phyloP scores from a whole-genome alignment of 2,797 vertebrate genomes.

The Sebastes oblongus region DNA sequence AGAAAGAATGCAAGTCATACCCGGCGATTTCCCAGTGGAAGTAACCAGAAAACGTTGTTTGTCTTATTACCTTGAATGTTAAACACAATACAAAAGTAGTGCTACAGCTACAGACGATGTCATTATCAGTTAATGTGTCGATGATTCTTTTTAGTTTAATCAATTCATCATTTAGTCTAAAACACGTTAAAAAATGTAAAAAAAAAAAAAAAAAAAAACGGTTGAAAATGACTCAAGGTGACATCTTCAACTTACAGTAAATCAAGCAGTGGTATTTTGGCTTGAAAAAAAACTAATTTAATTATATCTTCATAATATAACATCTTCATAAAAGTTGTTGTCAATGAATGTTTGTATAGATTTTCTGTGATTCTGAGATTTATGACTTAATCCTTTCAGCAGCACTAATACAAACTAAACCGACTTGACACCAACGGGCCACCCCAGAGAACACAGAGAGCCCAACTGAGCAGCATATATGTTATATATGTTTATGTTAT shows the following conservation, averaged over 20 bases:
- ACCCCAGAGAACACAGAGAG: neutral
- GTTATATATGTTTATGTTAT: neutral
- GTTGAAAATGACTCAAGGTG: neutral
- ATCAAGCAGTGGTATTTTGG: neutral
- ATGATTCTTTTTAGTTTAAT: neutral
- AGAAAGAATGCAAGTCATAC: too few relatives aligned
- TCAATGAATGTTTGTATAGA: neutral
- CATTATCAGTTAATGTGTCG: neutral
- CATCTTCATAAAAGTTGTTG: neutral
- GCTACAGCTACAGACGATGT: neutral
- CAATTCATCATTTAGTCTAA: neutral
- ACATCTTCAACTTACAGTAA: neutral
- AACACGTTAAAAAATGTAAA: neutral
- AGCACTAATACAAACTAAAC: neutral
- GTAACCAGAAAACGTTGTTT: neutral
- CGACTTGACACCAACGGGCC: neutral
- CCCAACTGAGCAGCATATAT: conserved; percentile 8
- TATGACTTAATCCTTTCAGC: neutral
- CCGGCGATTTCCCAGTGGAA: too few relatives aligned
- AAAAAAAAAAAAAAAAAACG: neutral
- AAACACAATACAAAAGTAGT: neutral
- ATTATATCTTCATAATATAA: neutral
- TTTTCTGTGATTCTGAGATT: conserved; percentile 15
- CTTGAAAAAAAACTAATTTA: neutral
- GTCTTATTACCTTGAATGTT: neutral